Evolutionary conservation across 2,113 vertebrate species (phyloP).

Genomic region (Pangasianodon gigas): DNA sequence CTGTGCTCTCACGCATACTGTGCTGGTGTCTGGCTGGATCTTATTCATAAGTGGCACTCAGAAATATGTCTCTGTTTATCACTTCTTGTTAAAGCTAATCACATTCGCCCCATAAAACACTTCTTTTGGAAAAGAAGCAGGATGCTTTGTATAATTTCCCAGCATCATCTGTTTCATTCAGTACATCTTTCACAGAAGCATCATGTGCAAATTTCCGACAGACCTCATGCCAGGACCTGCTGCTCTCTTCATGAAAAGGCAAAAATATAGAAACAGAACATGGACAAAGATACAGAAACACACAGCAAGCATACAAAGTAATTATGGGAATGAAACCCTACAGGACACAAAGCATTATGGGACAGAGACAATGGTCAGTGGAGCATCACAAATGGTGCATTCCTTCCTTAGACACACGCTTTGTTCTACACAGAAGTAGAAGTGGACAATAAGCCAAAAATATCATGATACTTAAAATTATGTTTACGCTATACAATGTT

Average conservation of each 20-base stretch:
- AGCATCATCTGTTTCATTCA: background rate
- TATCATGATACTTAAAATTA: background rate
- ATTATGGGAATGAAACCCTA: background rate
- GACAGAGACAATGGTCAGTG: background rate
- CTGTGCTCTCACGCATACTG: background rate
- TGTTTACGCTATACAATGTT: background rate
- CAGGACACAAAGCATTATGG: background rate
- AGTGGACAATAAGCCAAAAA: background rate
- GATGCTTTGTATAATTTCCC: background rate
- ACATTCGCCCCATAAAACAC: background rate
- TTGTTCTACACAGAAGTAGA: background rate
- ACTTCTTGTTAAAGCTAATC: slow-evolving; percentile 1
- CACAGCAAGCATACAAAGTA: background rate
- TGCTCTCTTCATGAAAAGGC: background rate
- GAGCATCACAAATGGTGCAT: background rate
- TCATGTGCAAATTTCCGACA: background rate
- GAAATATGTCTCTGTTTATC: background rate
- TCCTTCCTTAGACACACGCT: background rate
- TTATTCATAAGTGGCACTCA: background rate
- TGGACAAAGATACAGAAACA: background rate
- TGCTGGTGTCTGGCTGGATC: background rate
- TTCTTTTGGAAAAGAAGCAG: background rate
- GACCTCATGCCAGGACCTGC: background rate
- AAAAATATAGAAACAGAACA: background rate
- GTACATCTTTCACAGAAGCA: background rate